Percentiles rank a stretch among this genome's conserved stretches.
Conservation (phyloP, 1,140 invertebrate genomes). For the Hypothenemus hampei region DNA sequence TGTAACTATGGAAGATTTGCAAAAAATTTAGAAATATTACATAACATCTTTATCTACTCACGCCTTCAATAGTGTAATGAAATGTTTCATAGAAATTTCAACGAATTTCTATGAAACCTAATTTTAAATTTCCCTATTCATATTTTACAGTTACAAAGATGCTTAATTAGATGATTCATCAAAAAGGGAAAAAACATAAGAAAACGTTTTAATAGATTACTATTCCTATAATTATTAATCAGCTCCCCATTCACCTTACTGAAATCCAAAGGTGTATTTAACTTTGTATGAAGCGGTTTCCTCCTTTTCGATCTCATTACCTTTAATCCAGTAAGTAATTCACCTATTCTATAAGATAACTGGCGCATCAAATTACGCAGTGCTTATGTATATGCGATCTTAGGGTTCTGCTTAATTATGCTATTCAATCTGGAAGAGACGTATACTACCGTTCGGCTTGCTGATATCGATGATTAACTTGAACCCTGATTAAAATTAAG, state of each 20-base stretch:
- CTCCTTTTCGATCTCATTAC: too few relatives aligned
- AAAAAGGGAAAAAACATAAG: too few relatives aligned
- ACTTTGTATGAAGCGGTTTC: constrained; percentile 15
- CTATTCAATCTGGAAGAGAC: constrained; percentile 23
- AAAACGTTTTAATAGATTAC: too few relatives aligned
- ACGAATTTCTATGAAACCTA: too few relatives aligned
- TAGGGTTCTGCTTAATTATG: constrained; percentile 29
- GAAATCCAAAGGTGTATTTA: constrained; percentile 22
- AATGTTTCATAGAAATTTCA: too few relatives aligned
- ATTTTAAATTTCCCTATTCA: too few relatives aligned
- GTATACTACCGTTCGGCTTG: background rate
- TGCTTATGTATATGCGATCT: constrained; percentile 26
- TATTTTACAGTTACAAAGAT: too few relatives aligned
- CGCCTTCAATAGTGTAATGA: too few relatives aligned
- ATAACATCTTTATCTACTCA: too few relatives aligned
- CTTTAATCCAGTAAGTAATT: constrained; percentile 33
- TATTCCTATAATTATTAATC: constrained; percentile 24
- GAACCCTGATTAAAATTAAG: constrained; percentile 8
- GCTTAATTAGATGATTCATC: too few relatives aligned
- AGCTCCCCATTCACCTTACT: constrained; percentile 17
- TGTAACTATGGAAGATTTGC: too few relatives aligned
- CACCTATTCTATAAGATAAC: constrained; percentile 38
- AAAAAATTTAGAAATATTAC: too few relatives aligned
- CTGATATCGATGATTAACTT: constrained; percentile 6
- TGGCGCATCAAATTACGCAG: constrained; percentile 34